Evolutionary conservation across 2,888 invertebrate species (phyloP).

Genomic region (Thymelicus sylvestris): DNA sequence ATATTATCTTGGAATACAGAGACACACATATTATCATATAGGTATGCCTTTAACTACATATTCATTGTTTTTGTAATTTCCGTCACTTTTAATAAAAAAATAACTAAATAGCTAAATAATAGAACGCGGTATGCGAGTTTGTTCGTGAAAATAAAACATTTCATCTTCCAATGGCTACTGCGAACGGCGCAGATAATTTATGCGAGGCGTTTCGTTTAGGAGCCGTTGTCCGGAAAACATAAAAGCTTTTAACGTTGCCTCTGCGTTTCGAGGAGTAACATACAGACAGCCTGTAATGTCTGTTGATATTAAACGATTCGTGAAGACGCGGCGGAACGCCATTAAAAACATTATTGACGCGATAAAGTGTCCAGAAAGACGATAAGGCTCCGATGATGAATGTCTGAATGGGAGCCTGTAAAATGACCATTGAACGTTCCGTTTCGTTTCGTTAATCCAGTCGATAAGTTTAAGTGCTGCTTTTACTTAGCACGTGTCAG

Average conservation of each 20-base stretch:
- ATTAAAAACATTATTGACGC: conserved; percentile 53
- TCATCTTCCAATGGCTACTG: conserved; percentile 18
- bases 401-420: conserved; percentile 38
- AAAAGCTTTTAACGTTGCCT: conserved; percentile 69
- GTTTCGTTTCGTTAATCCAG: conserved; percentile 54
- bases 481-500: conserved; percentile 72
- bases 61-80: background rate
- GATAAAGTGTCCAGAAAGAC: conserved; percentile 43
- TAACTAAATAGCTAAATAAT: conserved; percentile 5
- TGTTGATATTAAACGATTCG: conserved; percentile 60
- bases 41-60: background rate
- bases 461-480: conserved; percentile 58
- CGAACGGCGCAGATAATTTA: conserved; percentile 43
- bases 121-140: background rate
- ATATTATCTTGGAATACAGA: background rate
- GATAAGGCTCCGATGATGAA: conserved; percentile 45
- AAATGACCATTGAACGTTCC: conserved; percentile 49
- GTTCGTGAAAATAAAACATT: conserved; percentile 21
- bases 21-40: too few relatives aligned
- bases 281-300: conserved; percentile 51
- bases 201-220: conserved; percentile 52
- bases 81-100: conserved; percentile 4
- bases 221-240: conserved; percentile 68
- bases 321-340: conserved; percentile 46
- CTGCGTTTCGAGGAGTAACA: conserved; percentile 36